Evolutionary conservation across 1,140 invertebrate species (phyloP).

Genomic region (Brachionus manjavacas): DNA sequence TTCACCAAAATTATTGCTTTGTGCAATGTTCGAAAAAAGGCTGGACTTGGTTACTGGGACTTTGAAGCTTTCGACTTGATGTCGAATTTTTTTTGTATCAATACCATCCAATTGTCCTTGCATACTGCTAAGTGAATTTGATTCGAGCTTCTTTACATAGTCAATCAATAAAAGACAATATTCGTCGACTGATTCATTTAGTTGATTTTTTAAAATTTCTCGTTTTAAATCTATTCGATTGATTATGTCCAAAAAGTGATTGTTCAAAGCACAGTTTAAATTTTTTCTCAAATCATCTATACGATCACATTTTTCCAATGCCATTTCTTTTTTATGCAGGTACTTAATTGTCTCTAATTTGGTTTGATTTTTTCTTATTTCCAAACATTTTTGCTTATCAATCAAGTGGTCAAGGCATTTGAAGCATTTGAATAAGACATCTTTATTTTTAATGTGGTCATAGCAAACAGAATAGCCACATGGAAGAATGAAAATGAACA

Average conservation of each 20-base stretch:
- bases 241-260: neutral
- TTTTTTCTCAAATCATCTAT: neutral
- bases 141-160: neutral
- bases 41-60: neutral
- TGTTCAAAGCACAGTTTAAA: neutral
- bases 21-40: neutral
- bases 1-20: neutral
- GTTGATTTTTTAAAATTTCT: neutral
- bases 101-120: neutral
- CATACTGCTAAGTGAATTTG: neutral
- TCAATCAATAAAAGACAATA: neutral
- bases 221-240: neutral
- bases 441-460: neutral
- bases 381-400: neutral
- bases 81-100: neutral
- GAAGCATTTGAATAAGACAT: neutral
- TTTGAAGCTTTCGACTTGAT: neutral
- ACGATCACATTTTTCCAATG: neutral
- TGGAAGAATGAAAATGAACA: neutral
- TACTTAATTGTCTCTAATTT: neutral
- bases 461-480: neutral
- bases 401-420: neutral
- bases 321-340: neutral
- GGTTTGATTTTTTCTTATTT: neutral
- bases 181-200: neutral